Percentiles rank a stretch among this genome's conserved stretches.
Conservation (phyloP, 1,140 invertebrate genomes). For the Acromyrmex charruanus region DNA sequence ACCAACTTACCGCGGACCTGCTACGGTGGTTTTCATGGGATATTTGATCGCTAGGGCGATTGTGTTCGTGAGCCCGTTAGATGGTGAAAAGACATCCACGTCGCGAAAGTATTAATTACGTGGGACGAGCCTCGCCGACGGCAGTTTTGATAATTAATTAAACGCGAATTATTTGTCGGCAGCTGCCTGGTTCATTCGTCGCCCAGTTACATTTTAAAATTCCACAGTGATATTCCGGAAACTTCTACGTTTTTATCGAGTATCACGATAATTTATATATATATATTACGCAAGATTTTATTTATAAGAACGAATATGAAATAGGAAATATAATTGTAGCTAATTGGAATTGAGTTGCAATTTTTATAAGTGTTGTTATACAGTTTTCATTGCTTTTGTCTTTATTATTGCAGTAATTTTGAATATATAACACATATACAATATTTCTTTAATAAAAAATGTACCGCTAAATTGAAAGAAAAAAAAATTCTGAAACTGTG, state of each 20-base stretch:
- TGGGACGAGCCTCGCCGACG: neutral
- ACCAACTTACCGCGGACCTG: constrained; percentile 40
- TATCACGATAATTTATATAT: neutral
- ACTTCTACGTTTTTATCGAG: neutral
- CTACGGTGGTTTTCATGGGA: constrained; percentile 39
- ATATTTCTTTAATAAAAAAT: neutral
- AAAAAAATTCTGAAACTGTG: neutral
- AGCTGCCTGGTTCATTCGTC: neutral
- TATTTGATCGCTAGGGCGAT: constrained; percentile 49
- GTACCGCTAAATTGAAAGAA: neutral
- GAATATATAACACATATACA: neutral
- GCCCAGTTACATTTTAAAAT: constrained; percentile 3
- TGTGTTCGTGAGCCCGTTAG: constrained; percentile 11
- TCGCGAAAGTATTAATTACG: constrained; percentile 42
- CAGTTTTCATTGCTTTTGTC: neutral
- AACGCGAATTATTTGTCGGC: constrained; percentile 37
- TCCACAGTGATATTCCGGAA: neutral
- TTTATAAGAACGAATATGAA: neutral
- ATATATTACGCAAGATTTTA: neutral
- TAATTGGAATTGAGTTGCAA: neutral
- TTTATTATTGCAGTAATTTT: neutral
- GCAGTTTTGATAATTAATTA: constrained; percentile 47
- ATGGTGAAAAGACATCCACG: constrained; percentile 16
- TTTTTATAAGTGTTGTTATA: neutral
- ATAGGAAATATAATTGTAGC: neutral